Percentiles rank a stretch among this genome's conserved stretches.
Conservation (phyloP, 2,113 vertebrate species). For the Pedionomus torquatus region DNA sequence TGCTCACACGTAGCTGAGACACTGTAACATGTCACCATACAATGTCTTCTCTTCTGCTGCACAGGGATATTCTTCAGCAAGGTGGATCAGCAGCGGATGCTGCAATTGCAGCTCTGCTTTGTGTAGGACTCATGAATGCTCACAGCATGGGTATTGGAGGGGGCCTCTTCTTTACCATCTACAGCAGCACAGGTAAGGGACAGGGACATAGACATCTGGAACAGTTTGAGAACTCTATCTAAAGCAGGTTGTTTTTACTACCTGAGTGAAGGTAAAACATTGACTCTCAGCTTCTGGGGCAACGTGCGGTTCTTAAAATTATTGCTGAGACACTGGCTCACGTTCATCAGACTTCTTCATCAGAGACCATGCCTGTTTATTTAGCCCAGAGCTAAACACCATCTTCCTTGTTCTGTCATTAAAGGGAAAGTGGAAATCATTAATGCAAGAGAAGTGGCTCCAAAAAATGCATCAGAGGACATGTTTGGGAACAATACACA, state of each 20-base stretch:
- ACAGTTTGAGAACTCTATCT: neutral
- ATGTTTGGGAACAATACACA: constrained; percentile 87
- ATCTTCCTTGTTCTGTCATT: constrained; percentile 16
- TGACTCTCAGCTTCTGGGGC: neutral
- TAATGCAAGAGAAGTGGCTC: constrained; percentile 91
- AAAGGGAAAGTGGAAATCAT: constrained; percentile 88
- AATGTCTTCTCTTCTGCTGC: constrained; percentile 6
- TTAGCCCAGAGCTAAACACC: neutral
- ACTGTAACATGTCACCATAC: neutral
- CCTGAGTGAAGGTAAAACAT: neutral
- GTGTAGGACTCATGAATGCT: constrained; percentile 88
- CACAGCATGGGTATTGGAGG: constrained; percentile 97
- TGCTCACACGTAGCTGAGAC: neutral
- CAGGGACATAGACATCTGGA: neutral
- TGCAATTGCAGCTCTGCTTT: constrained; percentile 87
- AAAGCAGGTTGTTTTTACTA: neutral
- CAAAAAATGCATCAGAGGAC: constrained; percentile 59
- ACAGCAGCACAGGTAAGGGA: constrained; percentile 81
- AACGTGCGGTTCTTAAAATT: neutral
- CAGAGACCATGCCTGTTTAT: neutral
- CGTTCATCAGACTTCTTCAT: neutral
- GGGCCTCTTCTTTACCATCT: constrained; percentile 91
- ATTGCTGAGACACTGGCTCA: neutral
- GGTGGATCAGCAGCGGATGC: constrained; percentile 91
- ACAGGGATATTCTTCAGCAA: constrained; percentile 83